phyloP scores from a whole-genome alignment of 1,140 invertebrate species.

The Elymnias hypermnestra region DNA sequence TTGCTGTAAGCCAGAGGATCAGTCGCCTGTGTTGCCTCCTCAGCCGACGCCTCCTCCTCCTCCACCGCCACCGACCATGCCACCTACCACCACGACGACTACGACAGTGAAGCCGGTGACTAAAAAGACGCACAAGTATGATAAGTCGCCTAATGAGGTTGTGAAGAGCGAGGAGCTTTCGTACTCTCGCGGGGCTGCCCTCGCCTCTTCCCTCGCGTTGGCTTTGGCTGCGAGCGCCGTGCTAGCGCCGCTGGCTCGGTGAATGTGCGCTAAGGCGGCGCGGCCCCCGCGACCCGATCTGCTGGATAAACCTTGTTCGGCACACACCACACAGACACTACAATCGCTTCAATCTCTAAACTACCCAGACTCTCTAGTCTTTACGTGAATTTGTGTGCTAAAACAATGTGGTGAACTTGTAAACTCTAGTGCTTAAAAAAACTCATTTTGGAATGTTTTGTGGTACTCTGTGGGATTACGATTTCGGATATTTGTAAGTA shows the following conservation, averaged over 20 bases:
- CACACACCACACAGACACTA: conserved; percentile 55
- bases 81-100: conserved; percentile 54
- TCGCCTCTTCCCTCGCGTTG: conserved; percentile 58
- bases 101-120: conserved; percentile 70
- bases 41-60: conserved; percentile 73
- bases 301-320: conserved; percentile 55
- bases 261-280: conserved; percentile 66
- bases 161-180: conserved; percentile 94
- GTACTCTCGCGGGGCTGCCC: conserved; percentile 74
- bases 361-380: conserved; percentile 65
- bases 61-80: conserved; percentile 74
- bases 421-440: conserved; percentile 27
- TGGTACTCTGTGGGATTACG: conserved; percentile 37
- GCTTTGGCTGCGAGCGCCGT: conserved; percentile 60
- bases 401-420: conserved; percentile 25
- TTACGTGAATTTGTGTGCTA: conserved; percentile 52
- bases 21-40: conserved; percentile 69
- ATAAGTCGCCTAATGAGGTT: conserved; percentile 92
- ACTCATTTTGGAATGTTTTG: conserved; percentile 22
- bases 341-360: conserved; percentile 45
- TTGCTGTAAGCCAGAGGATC: conserved; percentile 84
- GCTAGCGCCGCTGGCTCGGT: conserved; percentile 65
- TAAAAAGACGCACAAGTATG: conserved; percentile 84
- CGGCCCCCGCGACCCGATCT: conserved; percentile 53
- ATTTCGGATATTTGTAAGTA: conserved; percentile 40